Conservation (phyloP, 2,113 vertebrate species). For the Phylloscopus trochilus region DNA sequence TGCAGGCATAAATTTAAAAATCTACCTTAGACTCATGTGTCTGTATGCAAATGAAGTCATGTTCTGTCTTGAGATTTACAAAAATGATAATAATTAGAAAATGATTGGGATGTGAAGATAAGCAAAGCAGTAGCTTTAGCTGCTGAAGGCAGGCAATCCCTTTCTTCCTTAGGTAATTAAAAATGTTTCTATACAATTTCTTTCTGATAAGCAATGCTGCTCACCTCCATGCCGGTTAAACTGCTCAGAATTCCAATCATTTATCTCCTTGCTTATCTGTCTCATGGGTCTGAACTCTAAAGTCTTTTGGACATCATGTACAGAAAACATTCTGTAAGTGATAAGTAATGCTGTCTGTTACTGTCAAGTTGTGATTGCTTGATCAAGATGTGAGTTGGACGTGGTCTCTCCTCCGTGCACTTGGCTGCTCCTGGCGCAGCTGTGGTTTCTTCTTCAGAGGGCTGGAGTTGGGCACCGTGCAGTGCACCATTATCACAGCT, state of each 20-base stretch:
- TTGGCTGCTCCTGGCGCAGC: not conserved
- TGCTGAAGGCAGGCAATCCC: not conserved
- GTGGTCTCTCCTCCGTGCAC: not conserved
- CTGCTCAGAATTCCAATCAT: not conserved
- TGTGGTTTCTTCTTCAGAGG: not conserved
- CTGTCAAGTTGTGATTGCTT: not conserved
- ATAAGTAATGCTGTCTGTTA: not conserved
- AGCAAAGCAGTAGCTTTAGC: not conserved
- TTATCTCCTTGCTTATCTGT: not conserved
- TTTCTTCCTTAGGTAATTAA: not conserved
- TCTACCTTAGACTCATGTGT: not conserved
- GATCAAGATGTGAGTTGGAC: not conserved
- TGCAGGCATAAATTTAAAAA: not conserved
- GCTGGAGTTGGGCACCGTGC: not conserved
- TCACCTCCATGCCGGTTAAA: not conserved
- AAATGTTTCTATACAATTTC: not conserved
- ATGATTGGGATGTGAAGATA: not conserved
- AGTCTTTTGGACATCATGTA: not conserved
- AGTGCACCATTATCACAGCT: not conserved
- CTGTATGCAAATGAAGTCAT: not conserved
- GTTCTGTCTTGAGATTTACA: not conserved
- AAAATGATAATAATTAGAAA: not conserved
- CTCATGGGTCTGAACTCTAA: not conserved
- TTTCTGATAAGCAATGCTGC: not conserved
- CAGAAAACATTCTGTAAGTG: not conserved